Evolutionary conservation across 2,113 vertebrate species (phyloP), one percentile per base, ranked within the genome.

Genomic region (Cinclus cinclus): DNA sequence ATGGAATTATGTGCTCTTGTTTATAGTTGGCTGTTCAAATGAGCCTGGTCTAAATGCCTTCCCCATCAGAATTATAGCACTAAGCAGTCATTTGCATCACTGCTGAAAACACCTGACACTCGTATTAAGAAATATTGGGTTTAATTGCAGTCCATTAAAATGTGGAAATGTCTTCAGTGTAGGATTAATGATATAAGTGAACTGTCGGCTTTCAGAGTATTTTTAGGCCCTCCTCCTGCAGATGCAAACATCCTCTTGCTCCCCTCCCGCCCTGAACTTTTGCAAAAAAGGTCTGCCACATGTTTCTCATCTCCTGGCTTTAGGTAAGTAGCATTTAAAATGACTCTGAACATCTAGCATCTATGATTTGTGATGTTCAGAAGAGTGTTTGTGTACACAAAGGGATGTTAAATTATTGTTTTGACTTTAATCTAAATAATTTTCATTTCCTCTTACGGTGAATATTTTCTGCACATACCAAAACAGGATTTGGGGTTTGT

Each of bases 41-140:
- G 92, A 97, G 94, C 96, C 95, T 37, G 35, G 60, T 96, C 96
- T 98, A 98, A 98, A 98, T 98, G 97, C 97, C 96, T 98, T 97
- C 90, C 97, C 98, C 97, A 97, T 97, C 98, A 97, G 98, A 95
- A 88, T 92, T 92, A 96, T 63, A 97, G 97, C 97, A 95, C 97
- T 96, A 88, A 98, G 97, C 97, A 96, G 97, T 96, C 97, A 96
- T 98, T 97, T 98, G 97, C 97, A 92, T 96, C 93, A 89, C 95
- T 97, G 96, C 97, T 95, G 98, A 98, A 98, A 98, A 98, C 98
- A 98, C 98, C 98, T 98, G 98, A 98, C 98, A 98, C 97, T 97
- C 86, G 80, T 92, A 96, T 98, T 96, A 98, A 98, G 97, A 98
- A 98, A 98, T 98, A 97, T 96, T 97, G 85, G 93, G 96, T 98